Evolutionary conservation across 2,113 vertebrate species (phyloP), one percentile per base, ranked within the genome.

Genomic region (Ornithorhynchus anatinus): DNA sequence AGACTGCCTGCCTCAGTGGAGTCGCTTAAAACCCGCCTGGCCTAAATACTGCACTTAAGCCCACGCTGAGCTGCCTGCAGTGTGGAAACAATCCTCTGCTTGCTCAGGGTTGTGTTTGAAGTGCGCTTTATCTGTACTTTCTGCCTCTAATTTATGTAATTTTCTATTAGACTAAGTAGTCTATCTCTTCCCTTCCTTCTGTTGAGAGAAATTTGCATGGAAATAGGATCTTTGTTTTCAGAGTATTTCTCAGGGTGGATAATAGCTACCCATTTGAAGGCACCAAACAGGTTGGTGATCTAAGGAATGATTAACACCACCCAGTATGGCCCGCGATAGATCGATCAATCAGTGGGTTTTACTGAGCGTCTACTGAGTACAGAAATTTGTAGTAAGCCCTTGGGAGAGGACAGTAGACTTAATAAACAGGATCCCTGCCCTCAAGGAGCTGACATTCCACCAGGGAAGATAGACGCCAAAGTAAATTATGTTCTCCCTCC

Each of bases 151-250:
- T 75, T 69, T 73, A 40, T 38, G 53, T 68, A 42, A 31, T 53
- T 81, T 67, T 72, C 37, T 82, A 62, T 54, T 42, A 59, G 44
- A 51, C 8, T 67, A 50, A 67, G 47, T 52, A 61, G 58, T 84
- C 63, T 70, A 66, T 59, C 71, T 65, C 39, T 52, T 50, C 36
- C 65, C 72, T 75, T 73, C 43, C 58, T 57, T 68, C 78, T 78
- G 80, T 75, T 76, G 80, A 84, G 67, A 60, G 63, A 62, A 75
- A 77, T 86, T 77, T 86, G 63, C 48, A 50, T 81, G 59, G 74
- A 86, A 83, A 79, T 54, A 69, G 7, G 59, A 69, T 65, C 10
- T 31, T 57, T 72, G 64, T 76, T 81, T 82, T 64, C 43, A 39
- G 36, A 40, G 31, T 68, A 80, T 35, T 80, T 70, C 74, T 59